These are phyloP conservation scores for Dasysyrphus albostriatus DNA, from an alignment of 2,888 invertebrate species.

Conservation along the genomic window DNA sequence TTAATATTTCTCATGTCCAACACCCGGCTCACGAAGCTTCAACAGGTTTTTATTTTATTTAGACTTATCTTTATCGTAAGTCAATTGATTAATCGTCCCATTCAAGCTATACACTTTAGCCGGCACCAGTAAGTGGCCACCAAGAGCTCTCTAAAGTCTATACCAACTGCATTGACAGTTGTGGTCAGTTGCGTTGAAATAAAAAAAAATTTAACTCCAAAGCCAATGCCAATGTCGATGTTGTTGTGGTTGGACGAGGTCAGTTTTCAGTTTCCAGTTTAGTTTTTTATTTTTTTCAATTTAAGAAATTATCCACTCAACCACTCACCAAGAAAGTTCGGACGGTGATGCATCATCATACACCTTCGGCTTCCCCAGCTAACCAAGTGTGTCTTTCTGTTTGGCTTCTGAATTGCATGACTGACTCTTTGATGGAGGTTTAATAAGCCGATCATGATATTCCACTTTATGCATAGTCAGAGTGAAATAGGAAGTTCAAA, in stretches of 20 bases:
- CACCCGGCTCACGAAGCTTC: not conserved
- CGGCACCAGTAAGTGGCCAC: not conserved
- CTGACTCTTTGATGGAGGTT: not conserved
- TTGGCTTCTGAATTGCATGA: slow-evolving; percentile 25
- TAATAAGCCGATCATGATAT: slow-evolving; percentile 1
- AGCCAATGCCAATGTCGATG: slow-evolving; percentile 28
- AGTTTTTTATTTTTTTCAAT: slow-evolving; percentile 63
- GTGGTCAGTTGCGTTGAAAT: not conserved
- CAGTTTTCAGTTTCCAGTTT: slow-evolving; percentile 44
- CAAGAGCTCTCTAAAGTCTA: not conserved
- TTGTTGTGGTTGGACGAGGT: slow-evolving; percentile 63
- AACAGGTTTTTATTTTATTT: slow-evolving; percentile 8
- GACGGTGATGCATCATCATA: slow-evolving; percentile 17
- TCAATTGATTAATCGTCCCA: slow-evolving; percentile 17
- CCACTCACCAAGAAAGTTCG: slow-evolving; percentile 53
- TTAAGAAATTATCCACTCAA: slow-evolving; percentile 5
- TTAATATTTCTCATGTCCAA: not conserved
- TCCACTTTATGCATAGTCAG: not conserved
- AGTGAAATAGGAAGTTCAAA: not conserved
- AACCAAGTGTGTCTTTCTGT: not conserved
- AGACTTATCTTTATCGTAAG: not conserved
- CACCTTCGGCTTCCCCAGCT: not conserved
- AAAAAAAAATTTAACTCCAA: slow-evolving; percentile 7
- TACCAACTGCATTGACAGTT: not conserved
- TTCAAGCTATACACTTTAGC: slow-evolving; percentile 11